A percentile compares a stretch with the other conserved stretches of the same genome.
These are phyloP conservation scores for Coptotermes formosanus DNA, from an alignment of 1,140 invertebrate species.

Conservation along the genomic window DNA sequence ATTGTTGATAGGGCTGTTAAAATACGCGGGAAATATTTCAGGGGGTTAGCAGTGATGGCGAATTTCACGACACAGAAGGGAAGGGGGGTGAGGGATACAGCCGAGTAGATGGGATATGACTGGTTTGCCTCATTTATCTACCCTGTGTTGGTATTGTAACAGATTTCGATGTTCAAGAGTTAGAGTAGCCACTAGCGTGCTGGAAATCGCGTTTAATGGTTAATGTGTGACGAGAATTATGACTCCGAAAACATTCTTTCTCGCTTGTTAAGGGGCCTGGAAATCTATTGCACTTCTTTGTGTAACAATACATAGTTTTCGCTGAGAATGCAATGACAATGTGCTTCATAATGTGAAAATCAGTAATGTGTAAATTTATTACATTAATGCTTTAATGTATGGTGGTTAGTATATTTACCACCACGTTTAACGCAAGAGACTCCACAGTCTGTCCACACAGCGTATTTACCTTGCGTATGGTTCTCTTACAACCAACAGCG, in stretches of 20 bases:
- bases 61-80: neutral
- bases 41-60: neutral
- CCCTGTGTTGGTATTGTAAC: neutral
- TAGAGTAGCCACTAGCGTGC: neutral
- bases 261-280: neutral
- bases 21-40: constrained; percentile 18
- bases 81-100: neutral
- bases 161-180: constrained; percentile 12
- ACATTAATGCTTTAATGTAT: neutral
- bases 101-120: neutral
- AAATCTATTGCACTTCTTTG: neutral
- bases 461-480: too few species aligned
- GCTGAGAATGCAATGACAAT: neutral
- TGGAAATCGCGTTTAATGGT: neutral
- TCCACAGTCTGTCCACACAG: too few species aligned
- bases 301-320: neutral
- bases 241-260: neutral
- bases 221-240: neutral
- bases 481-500: too few species aligned
- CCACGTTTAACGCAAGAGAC: too few species aligned
- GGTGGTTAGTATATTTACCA: too few species aligned
- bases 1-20: constrained; percentile 19
- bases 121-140: neutral
- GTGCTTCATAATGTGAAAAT: neutral
- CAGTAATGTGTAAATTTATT: neutral